Conservation (phyloP, 2,113 vertebrate genomes). For the Bothrops jararaca region DNA sequence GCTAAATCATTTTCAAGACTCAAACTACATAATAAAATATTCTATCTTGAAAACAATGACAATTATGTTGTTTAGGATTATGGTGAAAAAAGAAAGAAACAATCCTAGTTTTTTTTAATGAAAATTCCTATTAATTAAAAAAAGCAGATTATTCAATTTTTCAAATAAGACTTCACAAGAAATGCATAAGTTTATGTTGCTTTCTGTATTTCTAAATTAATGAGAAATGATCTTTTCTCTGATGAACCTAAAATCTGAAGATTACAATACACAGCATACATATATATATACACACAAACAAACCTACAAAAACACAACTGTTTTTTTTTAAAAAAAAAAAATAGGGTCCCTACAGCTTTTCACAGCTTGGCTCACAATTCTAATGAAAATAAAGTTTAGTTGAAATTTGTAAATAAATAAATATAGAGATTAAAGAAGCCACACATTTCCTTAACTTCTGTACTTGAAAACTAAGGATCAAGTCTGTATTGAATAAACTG, state of each 20-base stretch:
- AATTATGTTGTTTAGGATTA: constrained; percentile 54
- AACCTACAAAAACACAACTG: background rate
- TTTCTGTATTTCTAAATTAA: background rate
- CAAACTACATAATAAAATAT: constrained; percentile 49
- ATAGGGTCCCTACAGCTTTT: constrained; percentile 27
- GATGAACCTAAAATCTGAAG: constrained; percentile 4
- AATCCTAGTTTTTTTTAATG: constrained; percentile 42
- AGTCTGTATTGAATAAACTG: background rate
- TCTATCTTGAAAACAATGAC: constrained; percentile 43
- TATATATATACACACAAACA: no score
- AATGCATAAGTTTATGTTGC: background rate
- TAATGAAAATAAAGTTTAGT: constrained; percentile 39
- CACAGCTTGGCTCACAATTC: background rate
- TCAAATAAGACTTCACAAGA: constrained; percentile 19
- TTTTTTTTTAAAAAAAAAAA: background rate
- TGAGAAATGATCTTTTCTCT: constrained; percentile 7
- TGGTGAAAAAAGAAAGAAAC: constrained; percentile 36
- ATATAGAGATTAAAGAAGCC: constrained; percentile 17
- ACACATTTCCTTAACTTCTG: constrained; percentile 17
- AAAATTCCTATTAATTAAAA: constrained; percentile 37
- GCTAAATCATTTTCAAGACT: constrained; percentile 35
- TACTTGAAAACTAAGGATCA: constrained; percentile 30
- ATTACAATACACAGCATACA: background rate
- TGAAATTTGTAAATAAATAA: constrained; percentile 49
- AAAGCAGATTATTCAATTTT: background rate